These are phyloP conservation scores for Stichopus chloronotus DNA, from an alignment of 35 echinoderm and acorn worm species.

Conservation along the genomic window DNA sequence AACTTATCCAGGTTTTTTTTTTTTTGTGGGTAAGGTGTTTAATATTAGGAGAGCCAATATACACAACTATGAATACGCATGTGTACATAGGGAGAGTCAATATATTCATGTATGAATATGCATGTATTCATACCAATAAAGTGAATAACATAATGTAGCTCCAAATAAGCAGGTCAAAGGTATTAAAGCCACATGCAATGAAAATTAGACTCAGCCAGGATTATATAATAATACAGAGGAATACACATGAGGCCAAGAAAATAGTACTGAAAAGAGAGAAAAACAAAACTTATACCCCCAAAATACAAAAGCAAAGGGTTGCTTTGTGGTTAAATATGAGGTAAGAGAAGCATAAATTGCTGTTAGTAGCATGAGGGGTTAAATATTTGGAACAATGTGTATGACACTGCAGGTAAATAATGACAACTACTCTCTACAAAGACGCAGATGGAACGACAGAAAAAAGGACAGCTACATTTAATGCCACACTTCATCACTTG, in stretches of 20 bases:
- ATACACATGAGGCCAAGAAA: background rate
- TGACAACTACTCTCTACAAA: background rate
- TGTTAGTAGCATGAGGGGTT: background rate
- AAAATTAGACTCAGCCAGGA: background rate
- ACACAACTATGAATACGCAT: too few relatives aligned
- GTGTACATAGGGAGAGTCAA: too few relatives aligned
- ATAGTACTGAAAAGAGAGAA: background rate
- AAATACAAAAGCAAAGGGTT: background rate
- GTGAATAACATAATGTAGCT: background rate
- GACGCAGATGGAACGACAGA: background rate
- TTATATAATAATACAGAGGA: background rate
- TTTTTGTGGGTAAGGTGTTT: too few relatives aligned
- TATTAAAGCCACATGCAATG: constrained; percentile 30
- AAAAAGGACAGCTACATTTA: background rate
- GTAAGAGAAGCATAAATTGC: background rate
- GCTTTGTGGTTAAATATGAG: background rate
- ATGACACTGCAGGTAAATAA: background rate
- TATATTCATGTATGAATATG: too few relatives aligned
- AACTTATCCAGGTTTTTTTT: too few relatives aligned
- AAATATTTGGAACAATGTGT: background rate
- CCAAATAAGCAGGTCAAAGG: background rate
- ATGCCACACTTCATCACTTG: background rate
- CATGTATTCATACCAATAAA: too few relatives aligned
- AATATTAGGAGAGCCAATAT: too few relatives aligned
- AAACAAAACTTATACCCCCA: background rate